These are phyloP conservation scores for Elgonia sp. DNA, from an alignment of 2,888 invertebrate genomes.

Conservation along the genomic window DNA sequence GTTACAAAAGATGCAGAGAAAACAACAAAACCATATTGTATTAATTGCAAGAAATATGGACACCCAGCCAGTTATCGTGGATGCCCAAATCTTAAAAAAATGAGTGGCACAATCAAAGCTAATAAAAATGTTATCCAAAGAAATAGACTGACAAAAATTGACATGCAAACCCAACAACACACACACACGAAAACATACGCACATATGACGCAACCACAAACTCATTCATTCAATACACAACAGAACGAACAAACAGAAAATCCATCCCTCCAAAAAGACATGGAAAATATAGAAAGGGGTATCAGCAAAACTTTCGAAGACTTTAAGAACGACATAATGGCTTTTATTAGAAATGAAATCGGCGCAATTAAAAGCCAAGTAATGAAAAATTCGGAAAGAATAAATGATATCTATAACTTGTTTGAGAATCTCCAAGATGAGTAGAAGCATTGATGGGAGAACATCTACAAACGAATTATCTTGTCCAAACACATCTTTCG, in stretches of 20 bases:
- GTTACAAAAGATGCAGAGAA: not conserved
- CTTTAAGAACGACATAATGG: no score
- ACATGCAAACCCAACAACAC: not conserved
- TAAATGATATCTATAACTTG: no score
- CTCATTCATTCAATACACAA: not conserved
- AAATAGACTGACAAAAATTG: not conserved
- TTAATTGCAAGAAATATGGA: not conserved
- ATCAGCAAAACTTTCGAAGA: no score
- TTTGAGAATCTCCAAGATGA: not conserved
- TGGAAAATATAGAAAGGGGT: no score
- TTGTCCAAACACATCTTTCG: not conserved
- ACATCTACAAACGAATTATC: not conserved
- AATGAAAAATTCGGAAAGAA: no score
- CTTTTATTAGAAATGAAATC: no score
- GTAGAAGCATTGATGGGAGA: not conserved
- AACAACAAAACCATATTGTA: conserved; percentile 3
- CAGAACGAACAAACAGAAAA: no score
- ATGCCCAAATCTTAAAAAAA: not conserved
- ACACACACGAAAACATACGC: no score
- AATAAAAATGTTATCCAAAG: not conserved
- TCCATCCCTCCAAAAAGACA: no score
- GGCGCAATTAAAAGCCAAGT: no score
- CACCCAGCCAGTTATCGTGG: conserved; percentile 12
- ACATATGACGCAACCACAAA: not conserved
- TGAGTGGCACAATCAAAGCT: not conserved